Evolutionary conservation across 2,888 invertebrate species (phyloP), one percentile per base, ranked within the genome.

Genomic region (Scotopteryx bipunctaria): DNA sequence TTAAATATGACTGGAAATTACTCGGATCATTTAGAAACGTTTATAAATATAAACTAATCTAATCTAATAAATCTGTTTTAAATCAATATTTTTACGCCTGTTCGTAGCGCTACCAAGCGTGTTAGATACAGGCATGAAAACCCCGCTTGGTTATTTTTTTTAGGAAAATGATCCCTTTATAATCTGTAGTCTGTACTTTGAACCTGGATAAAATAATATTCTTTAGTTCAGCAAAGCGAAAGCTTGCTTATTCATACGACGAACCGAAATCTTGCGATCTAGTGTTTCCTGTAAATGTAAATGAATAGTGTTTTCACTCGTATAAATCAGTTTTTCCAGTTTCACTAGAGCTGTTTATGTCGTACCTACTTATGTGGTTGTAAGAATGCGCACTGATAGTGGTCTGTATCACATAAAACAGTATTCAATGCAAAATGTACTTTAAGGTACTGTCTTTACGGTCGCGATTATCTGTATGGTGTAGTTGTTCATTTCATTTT

Each of bases 331-430:
- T 57, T 57, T 59, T 57, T 56, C 52, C 54, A 61, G 52, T 58
- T 59, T 57, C 52, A 55, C 57, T 55, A 37, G 38, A 41, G 33
- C 29, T 36, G 40, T 45, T 45, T 38, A 42, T 47, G 55, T 48
- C 40, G 16, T 19, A n/a, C n/a, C n/a, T n/a, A n/a, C n/a, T n/a
- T n/a, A 31, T 16, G 44, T 33, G 32, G 56, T 51, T 44, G 46
- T 29, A 49, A 64, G 66, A 71, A 71, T 69, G 63, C 58, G 54
- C 56, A 64, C 59, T 60, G 14, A 25, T 40, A 3, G 14, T 9
- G 35, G 16, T 6, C 0, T 32, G 37, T 45, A n/a, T 37, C 45
- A 45, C 45, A 31, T 1, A 1, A 27, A 41, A 31, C 37, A 13
- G 25, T 15, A 15, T 21, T 17, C 13, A 41, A 3, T 13, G 8